Evolutionary conservation across 2,113 vertebrate species (phyloP).

Genomic region (Fulica atra): DNA sequence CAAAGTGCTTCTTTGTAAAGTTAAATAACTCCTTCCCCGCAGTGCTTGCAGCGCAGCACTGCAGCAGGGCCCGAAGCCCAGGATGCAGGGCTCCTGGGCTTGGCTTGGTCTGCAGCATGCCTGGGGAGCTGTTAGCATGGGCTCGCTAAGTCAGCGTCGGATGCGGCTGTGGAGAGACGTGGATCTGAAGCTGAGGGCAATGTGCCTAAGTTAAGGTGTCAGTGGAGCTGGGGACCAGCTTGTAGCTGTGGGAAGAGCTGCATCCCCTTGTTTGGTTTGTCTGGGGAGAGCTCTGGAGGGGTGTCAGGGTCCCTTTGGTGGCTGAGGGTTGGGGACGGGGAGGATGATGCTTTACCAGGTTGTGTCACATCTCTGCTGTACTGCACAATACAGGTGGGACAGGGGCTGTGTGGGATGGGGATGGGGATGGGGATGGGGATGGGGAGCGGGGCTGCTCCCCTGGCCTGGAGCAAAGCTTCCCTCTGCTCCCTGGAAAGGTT

Average conservation of each 20-base stretch:
- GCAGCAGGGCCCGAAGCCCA: conserved; percentile 62
- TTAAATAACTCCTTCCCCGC: conserved; percentile 50
- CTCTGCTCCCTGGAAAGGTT: neutral
- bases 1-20: neutral
- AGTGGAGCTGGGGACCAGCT: neutral
- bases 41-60: conserved; percentile 57
- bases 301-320: neutral
- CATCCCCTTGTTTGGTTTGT: neutral
- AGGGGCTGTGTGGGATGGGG: accelerated
- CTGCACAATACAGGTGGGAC: accelerated
- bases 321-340: neutral
- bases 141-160: neutral
- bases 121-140: conserved; percentile 20
- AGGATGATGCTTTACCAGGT: neutral
- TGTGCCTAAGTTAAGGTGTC: neutral
- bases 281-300: neutral
- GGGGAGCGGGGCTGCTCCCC: neutral
- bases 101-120: conserved; percentile 37
- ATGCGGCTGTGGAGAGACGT: neutral
- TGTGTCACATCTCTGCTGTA: accelerated
- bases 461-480: neutral
- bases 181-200: neutral
- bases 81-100: conserved; percentile 41
- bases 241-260: neutral
- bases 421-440: neutral